Conservation (phyloP, 2,888 invertebrate genomes). For the Nesidiocoris tenuis region DNA sequence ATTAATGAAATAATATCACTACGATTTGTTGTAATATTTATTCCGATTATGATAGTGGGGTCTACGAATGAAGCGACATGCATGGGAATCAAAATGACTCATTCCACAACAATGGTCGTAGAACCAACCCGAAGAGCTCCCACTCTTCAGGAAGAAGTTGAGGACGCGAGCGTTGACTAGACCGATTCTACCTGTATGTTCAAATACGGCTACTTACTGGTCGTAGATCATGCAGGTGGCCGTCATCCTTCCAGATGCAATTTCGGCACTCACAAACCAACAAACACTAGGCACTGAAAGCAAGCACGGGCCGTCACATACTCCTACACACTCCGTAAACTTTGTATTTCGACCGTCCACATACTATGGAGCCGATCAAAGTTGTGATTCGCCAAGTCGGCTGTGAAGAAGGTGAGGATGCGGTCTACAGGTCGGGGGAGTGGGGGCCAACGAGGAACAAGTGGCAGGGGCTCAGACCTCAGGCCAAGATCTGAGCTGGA, state of each 20-base stretch:
- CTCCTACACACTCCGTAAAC: background rate
- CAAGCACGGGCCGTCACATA: slow-evolving; percentile 30
- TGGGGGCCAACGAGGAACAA: background rate
- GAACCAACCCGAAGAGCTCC: background rate
- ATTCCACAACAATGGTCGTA: slow-evolving; percentile 6
- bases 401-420: slow-evolving; percentile 7
- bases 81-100: no score
- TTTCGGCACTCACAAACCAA: slow-evolving; percentile 25
- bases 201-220: slow-evolving; percentile 32
- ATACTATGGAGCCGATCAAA: slow-evolving; percentile 3
- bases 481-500: slow-evolving; percentile 23
- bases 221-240: slow-evolving; percentile 43
- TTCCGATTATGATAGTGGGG: no score
- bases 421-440: background rate
- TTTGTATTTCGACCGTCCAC: slow-evolving; percentile 6
- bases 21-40: no score
- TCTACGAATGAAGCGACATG: no score
- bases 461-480: background rate
- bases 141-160: background rate
- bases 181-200: no score
- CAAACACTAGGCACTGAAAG: slow-evolving; percentile 20
- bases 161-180: background rate
- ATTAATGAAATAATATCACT: no score
- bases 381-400: slow-evolving; percentile 4
- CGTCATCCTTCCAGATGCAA: slow-evolving; percentile 25